phyloP scores from a whole-genome alignment of 2,113 vertebrate genomes.

The Coregonus clupeaformis region DNA sequence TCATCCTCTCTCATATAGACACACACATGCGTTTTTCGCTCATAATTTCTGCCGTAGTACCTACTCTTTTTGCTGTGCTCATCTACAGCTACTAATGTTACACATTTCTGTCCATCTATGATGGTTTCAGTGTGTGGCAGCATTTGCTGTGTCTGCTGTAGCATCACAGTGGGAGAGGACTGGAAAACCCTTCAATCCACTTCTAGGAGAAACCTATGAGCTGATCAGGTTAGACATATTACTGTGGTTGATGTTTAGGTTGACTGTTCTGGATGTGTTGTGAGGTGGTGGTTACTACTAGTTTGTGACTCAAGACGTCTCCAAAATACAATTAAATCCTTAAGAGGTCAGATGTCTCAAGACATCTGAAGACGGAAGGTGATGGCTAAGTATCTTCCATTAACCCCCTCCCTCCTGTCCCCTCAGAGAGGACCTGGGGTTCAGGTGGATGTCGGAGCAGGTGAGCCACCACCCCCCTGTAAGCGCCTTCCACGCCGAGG shows the following conservation, averaged over 20 bases:
- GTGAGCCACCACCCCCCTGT: constrained; percentile 98
- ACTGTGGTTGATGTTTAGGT: neutral
- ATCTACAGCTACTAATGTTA: too few species aligned
- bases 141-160: constrained; percentile 96
- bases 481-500: constrained; percentile 96
- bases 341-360: too few species aligned
- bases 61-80: neutral
- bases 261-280: neutral
- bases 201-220: constrained; percentile 96
- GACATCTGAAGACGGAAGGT: too few species aligned
- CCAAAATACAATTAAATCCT: neutral
- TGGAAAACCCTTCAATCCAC: constrained; percentile 95
- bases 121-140: constrained; percentile 84
- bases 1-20: neutral
- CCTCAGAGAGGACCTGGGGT: constrained; percentile 92
- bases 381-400: neutral
- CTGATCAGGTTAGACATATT: constrained; percentile 81
- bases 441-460: constrained; percentile 94
- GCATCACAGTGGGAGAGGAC: constrained; percentile 98
- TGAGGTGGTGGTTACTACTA: neutral
- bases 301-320: neutral
- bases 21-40: neutral
- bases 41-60: neutral
- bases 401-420: neutral
- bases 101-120: neutral